Evolutionary conservation across 2,888 invertebrate genomes (phyloP).

Genomic region (Eupsilia transversa): DNA sequence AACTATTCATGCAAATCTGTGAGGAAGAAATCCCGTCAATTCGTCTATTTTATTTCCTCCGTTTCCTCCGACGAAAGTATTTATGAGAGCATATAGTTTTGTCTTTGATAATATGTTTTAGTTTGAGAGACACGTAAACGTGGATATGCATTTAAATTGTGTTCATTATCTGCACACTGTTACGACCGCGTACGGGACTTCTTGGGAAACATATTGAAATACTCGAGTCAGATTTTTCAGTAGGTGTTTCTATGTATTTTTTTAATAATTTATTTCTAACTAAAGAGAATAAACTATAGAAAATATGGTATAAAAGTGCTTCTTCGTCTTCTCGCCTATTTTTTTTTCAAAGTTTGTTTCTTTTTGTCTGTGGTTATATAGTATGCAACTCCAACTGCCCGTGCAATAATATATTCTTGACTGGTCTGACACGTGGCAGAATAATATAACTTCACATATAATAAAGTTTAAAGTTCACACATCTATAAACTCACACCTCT

Average conservation of each 20-base stretch:
- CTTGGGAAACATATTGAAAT: background rate
- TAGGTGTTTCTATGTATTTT: background rate
- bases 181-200: background rate
- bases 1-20: background rate
- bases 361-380: background rate
- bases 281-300: background rate
- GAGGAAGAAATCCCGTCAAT: too few relatives aligned
- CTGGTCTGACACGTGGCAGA: too few relatives aligned
- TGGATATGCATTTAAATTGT: background rate
- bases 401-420: background rate
- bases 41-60: background rate
- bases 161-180: slow-evolving; percentile 1
- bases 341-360: background rate
- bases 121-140: background rate
- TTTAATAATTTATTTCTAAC: background rate
- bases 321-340: background rate
- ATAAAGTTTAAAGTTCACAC: too few relatives aligned
- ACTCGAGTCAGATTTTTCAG: background rate
- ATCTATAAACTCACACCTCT: background rate
- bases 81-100: background rate
- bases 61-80: too few relatives aligned
- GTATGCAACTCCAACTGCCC: too few relatives aligned
- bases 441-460: too few relatives aligned
- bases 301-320: background rate
- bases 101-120: background rate